These are phyloP conservation scores for Thaumetopoea pityocampa DNA, from an alignment of 1,140 invertebrate species.

Conservation along the genomic window DNA sequence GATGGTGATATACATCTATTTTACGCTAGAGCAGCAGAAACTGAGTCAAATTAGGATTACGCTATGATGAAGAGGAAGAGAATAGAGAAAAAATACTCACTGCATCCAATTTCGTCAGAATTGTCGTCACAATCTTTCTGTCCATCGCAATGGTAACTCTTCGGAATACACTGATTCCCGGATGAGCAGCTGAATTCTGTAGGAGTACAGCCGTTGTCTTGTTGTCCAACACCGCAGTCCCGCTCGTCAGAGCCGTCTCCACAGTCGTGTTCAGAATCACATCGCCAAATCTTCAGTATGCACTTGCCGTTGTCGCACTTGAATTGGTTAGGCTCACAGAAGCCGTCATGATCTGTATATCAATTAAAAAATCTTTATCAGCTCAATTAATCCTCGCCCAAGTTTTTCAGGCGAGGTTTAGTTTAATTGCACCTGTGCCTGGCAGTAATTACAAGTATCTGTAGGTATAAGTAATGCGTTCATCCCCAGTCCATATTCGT, in stretches of 20 bases:
- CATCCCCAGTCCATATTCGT: too few species aligned
- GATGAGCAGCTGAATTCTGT: conserved; percentile 90
- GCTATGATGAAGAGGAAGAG: not conserved
- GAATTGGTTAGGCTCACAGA: conserved; percentile 96
- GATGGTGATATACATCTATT: too few species aligned
- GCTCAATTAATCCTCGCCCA: too few species aligned
- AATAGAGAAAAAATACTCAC: conserved; percentile 77
- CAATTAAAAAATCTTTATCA: conserved; percentile 6
- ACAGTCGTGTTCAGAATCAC: conserved; percentile 94
- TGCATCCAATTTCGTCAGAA: conserved; percentile 94
- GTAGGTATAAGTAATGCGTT: too few species aligned
- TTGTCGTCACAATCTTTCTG: conserved; percentile 91
- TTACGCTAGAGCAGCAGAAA: too few species aligned
- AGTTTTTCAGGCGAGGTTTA: too few species aligned
- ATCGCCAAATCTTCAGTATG: conserved; percentile 93
- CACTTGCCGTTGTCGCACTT: conserved; percentile 92
- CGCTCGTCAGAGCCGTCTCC: conserved; percentile 91
- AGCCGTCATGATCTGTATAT: conserved; percentile 54
- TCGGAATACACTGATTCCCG: conserved; percentile 92
- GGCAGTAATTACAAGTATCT: too few species aligned
- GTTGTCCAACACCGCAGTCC: conserved; percentile 77
- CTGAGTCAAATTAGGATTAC: too few species aligned
- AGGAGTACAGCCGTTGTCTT: conserved; percentile 83
- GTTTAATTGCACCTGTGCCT: too few species aligned
- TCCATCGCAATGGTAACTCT: conserved; percentile 94